Evolutionary conservation across 2,797 vertebrate species (phyloP).

Genomic region (Eremophila alpestris): DNA sequence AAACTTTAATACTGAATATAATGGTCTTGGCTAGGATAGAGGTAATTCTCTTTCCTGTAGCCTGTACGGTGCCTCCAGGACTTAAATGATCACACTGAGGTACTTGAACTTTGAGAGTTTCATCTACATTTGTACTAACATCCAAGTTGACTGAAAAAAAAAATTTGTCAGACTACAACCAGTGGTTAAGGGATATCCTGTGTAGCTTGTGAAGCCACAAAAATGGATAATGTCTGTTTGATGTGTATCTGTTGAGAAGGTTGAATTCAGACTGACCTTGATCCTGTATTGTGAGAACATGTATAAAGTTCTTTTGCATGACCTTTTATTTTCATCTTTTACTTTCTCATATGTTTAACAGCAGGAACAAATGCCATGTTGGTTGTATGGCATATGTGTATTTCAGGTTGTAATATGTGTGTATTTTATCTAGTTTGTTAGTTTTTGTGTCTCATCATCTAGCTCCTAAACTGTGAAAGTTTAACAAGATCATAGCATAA

Average conservation of each 20-base stretch:
- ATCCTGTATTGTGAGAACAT: neutral
- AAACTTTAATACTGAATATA: neutral
- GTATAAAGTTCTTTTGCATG: neutral
- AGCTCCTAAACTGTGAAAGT: neutral
- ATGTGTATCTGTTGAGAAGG: neutral
- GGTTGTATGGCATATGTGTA: neutral
- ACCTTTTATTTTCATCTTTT: neutral
- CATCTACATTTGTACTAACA: neutral
- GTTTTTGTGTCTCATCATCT: neutral
- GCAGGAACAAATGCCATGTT: neutral
- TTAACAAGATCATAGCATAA: neutral
- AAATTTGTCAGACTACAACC: neutral
- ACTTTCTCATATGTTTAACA: neutral
- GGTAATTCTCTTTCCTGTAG: neutral
- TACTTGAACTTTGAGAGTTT: neutral
- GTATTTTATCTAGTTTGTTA: neutral
- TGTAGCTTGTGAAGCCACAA: neutral
- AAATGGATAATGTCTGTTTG: neutral
- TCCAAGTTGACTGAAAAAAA: neutral
- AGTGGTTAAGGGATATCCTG: neutral
- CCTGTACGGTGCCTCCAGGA: rapidly evolving
- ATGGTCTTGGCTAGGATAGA: neutral
- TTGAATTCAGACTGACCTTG: neutral
- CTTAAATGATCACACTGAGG: neutral
- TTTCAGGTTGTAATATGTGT: neutral